A percentile compares a stretch with the other conserved stretches of the same genome.
These are phyloP conservation scores for cattle (Bos taurus) DNA, from an alignment of 2,113 vertebrate species.

Conservation along the genomic window DNA sequence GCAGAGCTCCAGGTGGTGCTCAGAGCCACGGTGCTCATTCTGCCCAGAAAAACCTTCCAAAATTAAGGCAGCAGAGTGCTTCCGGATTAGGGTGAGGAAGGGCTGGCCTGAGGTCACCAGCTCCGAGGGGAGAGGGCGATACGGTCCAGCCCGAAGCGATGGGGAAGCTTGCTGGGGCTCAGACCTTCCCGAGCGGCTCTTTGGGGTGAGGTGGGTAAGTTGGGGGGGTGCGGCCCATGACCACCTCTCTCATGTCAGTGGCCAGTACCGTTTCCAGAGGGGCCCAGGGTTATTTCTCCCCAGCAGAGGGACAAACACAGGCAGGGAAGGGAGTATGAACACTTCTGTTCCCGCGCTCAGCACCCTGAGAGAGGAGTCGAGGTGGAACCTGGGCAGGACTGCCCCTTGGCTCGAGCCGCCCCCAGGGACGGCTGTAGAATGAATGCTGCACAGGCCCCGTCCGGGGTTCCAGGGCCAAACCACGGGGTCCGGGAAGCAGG, in stretches of 20 bases:
- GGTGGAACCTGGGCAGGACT: rapidly evolving
- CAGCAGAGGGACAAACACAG: background rate
- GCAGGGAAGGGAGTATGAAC: rapidly evolving
- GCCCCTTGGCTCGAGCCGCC: background rate
- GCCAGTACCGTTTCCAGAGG: rapidly evolving
- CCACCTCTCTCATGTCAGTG: rapidly evolving
- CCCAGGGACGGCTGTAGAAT: background rate
- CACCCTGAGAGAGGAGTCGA: background rate
- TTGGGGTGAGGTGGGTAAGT: rapidly evolving
- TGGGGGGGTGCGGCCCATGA: rapidly evolving
- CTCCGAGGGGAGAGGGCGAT: rapidly evolving
- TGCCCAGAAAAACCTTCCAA: background rate
- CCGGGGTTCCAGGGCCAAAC: background rate
- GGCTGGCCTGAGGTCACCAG: rapidly evolving
- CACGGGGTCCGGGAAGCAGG: background rate
- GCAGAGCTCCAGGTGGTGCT: background rate
- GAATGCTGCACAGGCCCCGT: rapidly evolving
- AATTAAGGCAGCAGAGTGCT: too few species aligned
- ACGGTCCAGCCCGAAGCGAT: rapidly evolving
- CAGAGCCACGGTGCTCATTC: background rate
- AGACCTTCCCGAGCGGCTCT: background rate
- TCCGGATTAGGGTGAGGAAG: background rate
- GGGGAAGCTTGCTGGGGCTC: rapidly evolving
- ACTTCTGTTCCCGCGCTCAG: background rate
- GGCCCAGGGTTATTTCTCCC: background rate